phyloP scores from a whole-genome alignment of 2,113 vertebrate species.

The Nestor notabilis region DNA sequence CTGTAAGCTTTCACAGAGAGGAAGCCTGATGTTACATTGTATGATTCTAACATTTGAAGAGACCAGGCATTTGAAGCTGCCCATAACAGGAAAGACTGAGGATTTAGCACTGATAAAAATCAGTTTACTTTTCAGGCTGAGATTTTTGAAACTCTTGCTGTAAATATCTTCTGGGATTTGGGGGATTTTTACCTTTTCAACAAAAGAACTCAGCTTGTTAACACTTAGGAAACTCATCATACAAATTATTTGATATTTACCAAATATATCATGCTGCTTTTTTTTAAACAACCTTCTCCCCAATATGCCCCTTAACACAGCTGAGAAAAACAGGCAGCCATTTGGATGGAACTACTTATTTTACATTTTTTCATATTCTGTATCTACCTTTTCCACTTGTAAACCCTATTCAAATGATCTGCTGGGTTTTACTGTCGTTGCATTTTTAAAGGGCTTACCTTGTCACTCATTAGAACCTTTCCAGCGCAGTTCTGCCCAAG shows the following conservation, averaged over 20 bases:
- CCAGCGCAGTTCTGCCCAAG: slow-evolving; percentile 3
- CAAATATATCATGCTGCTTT: not conserved
- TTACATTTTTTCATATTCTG: not conserved
- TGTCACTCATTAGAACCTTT: slow-evolving; percentile 26
- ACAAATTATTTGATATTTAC: not conserved
- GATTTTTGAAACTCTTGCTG: not conserved
- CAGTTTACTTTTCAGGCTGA: not conserved
- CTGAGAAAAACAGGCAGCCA: not conserved
- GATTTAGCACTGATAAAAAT: not conserved
- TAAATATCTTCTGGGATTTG: not conserved
- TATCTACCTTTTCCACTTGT: not conserved
- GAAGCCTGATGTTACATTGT: not conserved
- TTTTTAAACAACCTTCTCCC: not conserved
- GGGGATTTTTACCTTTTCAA: not conserved
- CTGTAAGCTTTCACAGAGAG: not conserved
- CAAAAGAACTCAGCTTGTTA: not conserved
- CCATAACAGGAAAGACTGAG: not conserved
- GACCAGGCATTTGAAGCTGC: not conserved
- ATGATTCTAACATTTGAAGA: not conserved
- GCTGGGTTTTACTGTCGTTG: not conserved
- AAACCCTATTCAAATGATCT: not conserved
- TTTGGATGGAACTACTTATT: not conserved
- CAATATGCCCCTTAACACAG: not conserved
- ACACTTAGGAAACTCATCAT: not conserved
- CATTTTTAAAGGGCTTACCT: slow-evolving; percentile 29